Base-by-base conservation (phyloP, 2,797 vertebrate species). In the Artibeus jamaicensis region DNA sequence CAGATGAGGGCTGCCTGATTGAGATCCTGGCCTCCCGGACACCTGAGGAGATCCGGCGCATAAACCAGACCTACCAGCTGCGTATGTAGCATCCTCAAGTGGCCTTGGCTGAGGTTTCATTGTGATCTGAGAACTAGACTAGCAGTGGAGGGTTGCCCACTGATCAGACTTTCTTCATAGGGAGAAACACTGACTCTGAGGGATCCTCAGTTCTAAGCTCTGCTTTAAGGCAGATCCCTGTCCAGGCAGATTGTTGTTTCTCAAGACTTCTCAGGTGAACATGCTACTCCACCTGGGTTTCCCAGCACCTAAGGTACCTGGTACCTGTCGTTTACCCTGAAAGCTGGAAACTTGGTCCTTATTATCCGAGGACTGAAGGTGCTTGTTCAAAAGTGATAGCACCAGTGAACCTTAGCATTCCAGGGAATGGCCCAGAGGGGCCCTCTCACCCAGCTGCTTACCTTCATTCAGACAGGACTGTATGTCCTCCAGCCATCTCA, bases 21-120 rank as follows among this genome's bases (percentile, higher is more conserved):
- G 99, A 99, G 95, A 99, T 99, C 95, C 98, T 99, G 87, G 99
- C 99, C 29, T 99, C 99, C 79, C 99, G 99, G 96, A 98, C 97
- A 7, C 99, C 98, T 0, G 93, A 79, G 1, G 99, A 99, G 98
- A 98, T 99, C 22, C 98, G 78, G 71, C 92, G 85, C 96, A 99
- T 99, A 93, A 99, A 94, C 0, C 97, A 98, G 3, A 97, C 97
- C 96, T 99, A 99, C 97, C 98, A 98, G 88, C 98, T 98, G 87
- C 98, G 99, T 99, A 97, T 0, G 98, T 98, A 48, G 50, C 2
- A 0, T 39, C 3, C 21, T 34, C 39, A 16, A 62, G 29, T 15
- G 74, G 39, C 59, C 86, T 37, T 10, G 18, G 29, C 32, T 6
- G 50, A 76, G 65, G 84, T 50, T 82, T 67, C 2, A 0, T 24